phyloP scores from a whole-genome alignment of 2,113 vertebrate species.

The Amblyopsis rosae region DNA sequence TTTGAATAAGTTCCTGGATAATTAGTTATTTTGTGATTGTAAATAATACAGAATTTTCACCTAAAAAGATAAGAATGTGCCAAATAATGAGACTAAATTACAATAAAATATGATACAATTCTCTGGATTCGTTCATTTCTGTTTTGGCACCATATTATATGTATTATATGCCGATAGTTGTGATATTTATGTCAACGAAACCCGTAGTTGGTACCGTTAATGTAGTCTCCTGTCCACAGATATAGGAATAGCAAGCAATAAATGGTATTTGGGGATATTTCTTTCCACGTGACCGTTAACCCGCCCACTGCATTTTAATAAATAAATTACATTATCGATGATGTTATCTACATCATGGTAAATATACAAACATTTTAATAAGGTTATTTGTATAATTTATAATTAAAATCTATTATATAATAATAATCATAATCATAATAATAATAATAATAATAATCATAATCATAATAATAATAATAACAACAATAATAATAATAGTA shows the following conservation, averaged over 20 bases:
- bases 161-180: no score
- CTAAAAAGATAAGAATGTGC: neutral
- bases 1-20: constrained; percentile 10
- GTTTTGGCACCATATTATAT: no score
- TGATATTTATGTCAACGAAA: no score
- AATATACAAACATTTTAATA: neutral
- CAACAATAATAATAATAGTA: neutral
- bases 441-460: neutral
- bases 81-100: no score
- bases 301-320: neutral
- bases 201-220: no score
- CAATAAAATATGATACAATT: no score
- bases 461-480: neutral
- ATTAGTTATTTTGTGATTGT: constrained; percentile 4
- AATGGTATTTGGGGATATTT: neutral
- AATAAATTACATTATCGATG: neutral
- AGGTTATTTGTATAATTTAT: neutral
- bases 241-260: neutral
- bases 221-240: neutral
- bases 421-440: neutral
- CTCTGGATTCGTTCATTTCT: no score
- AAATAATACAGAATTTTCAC: neutral
- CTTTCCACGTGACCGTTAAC: neutral
- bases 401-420: neutral
- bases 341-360: neutral